phyloP scores from a whole-genome alignment of 2,113 vertebrate species.

The Phyllopteryx taeniolatus region DNA sequence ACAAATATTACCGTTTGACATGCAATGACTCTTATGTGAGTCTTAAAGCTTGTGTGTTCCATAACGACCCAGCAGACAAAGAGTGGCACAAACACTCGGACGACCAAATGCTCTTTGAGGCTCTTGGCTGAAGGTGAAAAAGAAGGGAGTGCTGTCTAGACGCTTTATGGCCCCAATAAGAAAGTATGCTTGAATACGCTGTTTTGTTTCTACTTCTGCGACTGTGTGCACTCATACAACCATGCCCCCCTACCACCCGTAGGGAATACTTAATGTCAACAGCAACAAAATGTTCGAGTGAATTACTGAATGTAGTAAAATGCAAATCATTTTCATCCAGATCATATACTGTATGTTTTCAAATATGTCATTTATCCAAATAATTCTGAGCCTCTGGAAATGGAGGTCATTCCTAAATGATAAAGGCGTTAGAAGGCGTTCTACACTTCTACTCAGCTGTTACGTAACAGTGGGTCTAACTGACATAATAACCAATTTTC shows the following conservation, averaged over 20 bases:
- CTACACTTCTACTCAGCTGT: no score
- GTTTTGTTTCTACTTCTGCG: slow-evolving; percentile 76
- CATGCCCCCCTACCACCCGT: not conserved
- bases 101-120: slow-evolving; percentile 71
- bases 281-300: not conserved
- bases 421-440: not conserved
- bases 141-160: slow-evolving; percentile 99
- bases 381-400: not conserved
- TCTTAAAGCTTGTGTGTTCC: slow-evolving; percentile 19
- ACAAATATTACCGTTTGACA: not conserved
- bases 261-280: not conserved
- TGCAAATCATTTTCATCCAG: not conserved
- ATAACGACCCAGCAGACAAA: slow-evolving; percentile 66
- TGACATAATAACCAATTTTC: no score
- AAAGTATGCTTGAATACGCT: slow-evolving; percentile 85
- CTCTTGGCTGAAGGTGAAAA: slow-evolving; percentile 65
- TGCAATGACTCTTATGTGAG: not conserved
- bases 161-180: slow-evolving; percentile 99
- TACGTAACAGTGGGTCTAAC: no score
- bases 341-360: not conserved
- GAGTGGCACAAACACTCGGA: slow-evolving; percentile 69
- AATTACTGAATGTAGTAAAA: not conserved
- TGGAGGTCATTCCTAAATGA: not conserved
- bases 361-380: not conserved
- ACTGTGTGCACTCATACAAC: slow-evolving; percentile 63